A percentile compares a stretch with the other conserved stretches of the same genome.
Evolutionary conservation across 2,113 vertebrate species (phyloP).

Genomic region (Perognathus longimembris): DNA sequence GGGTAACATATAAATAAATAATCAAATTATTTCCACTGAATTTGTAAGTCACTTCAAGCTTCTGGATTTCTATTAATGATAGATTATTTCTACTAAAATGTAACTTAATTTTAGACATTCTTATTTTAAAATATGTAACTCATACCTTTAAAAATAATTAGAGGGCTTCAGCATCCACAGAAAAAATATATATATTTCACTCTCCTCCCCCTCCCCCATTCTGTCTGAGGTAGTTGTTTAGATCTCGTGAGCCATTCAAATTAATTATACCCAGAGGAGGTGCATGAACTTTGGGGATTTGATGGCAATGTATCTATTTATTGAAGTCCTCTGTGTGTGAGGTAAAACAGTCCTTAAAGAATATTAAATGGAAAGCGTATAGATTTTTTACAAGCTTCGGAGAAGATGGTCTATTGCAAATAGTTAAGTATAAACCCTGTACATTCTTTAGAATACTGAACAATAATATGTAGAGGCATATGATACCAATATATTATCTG

Average conservation of each 20-base stretch:
- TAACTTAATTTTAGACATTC: conserved; percentile 66
- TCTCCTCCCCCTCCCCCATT: background rate
- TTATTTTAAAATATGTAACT: conserved; percentile 58
- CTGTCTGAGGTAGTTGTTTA: conserved; percentile 76
- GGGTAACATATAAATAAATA: conserved; percentile 53
- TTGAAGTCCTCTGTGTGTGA: conserved; percentile 71
- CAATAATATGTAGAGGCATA: background rate
- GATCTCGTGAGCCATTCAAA: conserved; percentile 62
- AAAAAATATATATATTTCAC: conserved; percentile 54
- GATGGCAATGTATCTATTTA: conserved; percentile 69
- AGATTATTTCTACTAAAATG: conserved; percentile 45
- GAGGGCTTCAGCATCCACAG: conserved; percentile 49
- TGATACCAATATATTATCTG: background rate
- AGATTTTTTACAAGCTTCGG: conserved; percentile 18
- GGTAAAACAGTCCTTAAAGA: conserved; percentile 67
- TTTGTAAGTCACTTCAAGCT: conserved; percentile 63
- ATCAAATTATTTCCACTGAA: conserved; percentile 70
- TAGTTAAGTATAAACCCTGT: background rate
- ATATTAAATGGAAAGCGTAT: conserved; percentile 53
- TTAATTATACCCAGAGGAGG: conserved; percentile 80
- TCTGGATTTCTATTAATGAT: conserved; percentile 61
- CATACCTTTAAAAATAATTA: conserved; percentile 67
- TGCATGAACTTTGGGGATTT: conserved; percentile 62
- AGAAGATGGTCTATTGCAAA: conserved; percentile 25
- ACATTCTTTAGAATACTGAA: background rate